phyloP scores from a whole-genome alignment of 2,797 vertebrate genomes.

The Aselliscus stoliczkanus region DNA sequence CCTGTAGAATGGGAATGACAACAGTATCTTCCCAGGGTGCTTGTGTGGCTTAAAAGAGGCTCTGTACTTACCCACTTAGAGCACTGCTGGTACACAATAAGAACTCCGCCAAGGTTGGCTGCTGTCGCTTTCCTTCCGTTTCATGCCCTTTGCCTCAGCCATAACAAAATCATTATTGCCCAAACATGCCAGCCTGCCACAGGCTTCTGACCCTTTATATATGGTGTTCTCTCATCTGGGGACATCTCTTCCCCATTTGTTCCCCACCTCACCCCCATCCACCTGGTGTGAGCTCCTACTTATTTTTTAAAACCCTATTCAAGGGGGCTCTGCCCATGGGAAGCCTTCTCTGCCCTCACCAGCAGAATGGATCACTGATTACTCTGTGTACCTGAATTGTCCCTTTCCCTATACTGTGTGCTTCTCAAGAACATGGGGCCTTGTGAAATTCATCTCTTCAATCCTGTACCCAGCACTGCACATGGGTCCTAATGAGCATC shows the following conservation, averaged over 20 bases:
- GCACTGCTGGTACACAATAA: neutral
- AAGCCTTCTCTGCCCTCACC: neutral
- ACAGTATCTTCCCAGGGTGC: neutral
- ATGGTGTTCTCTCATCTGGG: neutral
- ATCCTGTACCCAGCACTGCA: neutral
- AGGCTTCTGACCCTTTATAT: neutral
- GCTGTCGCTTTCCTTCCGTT: neutral
- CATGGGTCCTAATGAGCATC: rapidly evolving
- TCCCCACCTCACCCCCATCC: neutral
- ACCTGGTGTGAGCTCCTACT: neutral
- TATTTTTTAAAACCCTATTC: neutral
- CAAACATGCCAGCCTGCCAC: neutral
- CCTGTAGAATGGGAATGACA: neutral
- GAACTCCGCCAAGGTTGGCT: neutral
- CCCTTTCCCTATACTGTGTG: neutral
- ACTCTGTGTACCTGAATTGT: neutral
- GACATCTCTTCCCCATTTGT: neutral
- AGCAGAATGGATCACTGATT: neutral
- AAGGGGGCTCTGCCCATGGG: neutral
- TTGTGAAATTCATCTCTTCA: neutral
- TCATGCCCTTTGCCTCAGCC: neutral
- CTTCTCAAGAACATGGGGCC: neutral
- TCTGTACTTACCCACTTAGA: neutral
- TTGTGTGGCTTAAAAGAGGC: neutral
- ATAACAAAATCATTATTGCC: neutral